Evolutionary conservation across 2,888 invertebrate species (phyloP).

Genomic region (Pseudolycoriella hygida): DNA sequence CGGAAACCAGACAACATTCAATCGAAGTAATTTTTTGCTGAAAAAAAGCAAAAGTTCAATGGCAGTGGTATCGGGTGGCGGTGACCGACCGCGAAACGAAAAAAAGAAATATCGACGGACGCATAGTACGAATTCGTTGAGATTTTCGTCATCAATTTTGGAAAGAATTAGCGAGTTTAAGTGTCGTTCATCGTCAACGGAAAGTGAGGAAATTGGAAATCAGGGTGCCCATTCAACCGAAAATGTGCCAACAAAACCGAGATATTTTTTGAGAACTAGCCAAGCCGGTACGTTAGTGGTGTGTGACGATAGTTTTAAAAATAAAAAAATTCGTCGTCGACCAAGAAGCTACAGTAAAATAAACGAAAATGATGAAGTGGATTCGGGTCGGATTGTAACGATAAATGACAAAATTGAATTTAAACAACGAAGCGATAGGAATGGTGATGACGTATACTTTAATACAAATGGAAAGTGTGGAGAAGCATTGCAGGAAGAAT

Average conservation of each 20-base stretch:
- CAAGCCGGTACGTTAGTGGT: constrained; percentile 36
- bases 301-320: constrained; percentile 29
- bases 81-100: constrained; percentile 14
- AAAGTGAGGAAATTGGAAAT: neutral
- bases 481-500: neutral
- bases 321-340: constrained; percentile 19
- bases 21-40: neutral
- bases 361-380: neutral
- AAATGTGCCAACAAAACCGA: neutral
- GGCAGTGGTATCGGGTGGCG: constrained; percentile 6
- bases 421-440: neutral
- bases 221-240: neutral
- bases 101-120: constrained; percentile 24
- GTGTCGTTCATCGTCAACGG: constrained; percentile 19
- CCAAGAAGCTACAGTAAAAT: constrained; percentile 5
- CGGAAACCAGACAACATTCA: neutral
- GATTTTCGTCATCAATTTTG: constrained; percentile 20
- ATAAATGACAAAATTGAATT: neutral
- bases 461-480: neutral
- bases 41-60: constrained; percentile 12
- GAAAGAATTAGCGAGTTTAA: constrained; percentile 25
- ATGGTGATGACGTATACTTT: neutral
- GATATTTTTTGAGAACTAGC: constrained; percentile 32
- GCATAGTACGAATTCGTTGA: constrained; percentile 17
- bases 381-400: neutral